A percentile compares a stretch with the other conserved stretches of the same genome.
These are phyloP conservation scores for Semicossyphus pulcher DNA, from an alignment of 2,113 vertebrate genomes.

Conservation along the genomic window DNA sequence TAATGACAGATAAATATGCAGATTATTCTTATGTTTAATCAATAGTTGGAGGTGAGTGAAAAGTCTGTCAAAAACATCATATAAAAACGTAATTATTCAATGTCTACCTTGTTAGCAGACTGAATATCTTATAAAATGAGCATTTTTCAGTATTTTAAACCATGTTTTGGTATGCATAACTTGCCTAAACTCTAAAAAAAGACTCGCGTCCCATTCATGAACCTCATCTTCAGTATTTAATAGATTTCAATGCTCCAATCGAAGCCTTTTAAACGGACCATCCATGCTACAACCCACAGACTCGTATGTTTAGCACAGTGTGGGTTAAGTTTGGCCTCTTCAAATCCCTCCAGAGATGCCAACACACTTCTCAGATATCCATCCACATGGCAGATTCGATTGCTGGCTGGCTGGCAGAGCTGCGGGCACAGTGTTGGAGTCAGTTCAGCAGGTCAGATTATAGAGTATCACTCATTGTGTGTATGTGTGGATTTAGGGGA, in stretches of 20 bases:
- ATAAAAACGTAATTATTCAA: too few relatives aligned
- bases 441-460: slow-evolving; percentile 69
- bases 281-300: slow-evolving; percentile 37
- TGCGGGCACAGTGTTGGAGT: slow-evolving; percentile 62
- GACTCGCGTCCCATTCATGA: neutral
- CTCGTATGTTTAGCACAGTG: slow-evolving; percentile 57
- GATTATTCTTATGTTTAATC: too few relatives aligned
- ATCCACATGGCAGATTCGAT: slow-evolving; percentile 73
- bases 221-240: slow-evolving; percentile 11
- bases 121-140: too few relatives aligned
- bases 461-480: slow-evolving; percentile 33
- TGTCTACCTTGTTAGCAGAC: too few relatives aligned
- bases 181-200: neutral
- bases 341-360: slow-evolving; percentile 71
- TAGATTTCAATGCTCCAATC: slow-evolving; percentile 21
- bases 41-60: too few relatives aligned
- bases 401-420: slow-evolving; percentile 64
- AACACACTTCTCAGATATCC: slow-evolving; percentile 77
- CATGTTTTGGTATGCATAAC: too few relatives aligned
- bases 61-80: too few relatives aligned
- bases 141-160: too few relatives aligned
- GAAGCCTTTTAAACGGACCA: slow-evolving; percentile 22
- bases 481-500: slow-evolving; percentile 42
- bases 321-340: slow-evolving; percentile 72
- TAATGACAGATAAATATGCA: too few relatives aligned